Evolutionary conservation across 2,797 vertebrate species (phyloP).

Genomic region (Glossophaga mutica): DNA sequence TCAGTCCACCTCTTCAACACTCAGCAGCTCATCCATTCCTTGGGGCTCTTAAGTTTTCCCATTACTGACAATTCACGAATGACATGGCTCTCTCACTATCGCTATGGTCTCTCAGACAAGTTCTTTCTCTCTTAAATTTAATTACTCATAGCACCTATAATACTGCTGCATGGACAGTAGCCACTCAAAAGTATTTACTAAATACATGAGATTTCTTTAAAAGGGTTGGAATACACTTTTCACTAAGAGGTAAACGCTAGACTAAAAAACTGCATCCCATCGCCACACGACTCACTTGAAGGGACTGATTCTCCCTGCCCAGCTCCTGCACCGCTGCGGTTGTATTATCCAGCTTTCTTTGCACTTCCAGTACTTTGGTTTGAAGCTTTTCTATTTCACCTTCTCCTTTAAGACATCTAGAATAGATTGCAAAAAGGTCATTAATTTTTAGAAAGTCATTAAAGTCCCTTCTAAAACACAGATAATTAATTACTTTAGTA

Average conservation of each 20-base stretch:
- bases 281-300: constrained; percentile 87
- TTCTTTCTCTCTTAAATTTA: not conserved
- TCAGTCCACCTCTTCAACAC: not conserved
- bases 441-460: constrained; percentile 7
- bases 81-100: not conserved
- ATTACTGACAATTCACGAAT: not conserved
- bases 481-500: not conserved
- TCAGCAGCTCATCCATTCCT: not conserved
- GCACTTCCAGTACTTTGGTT: constrained; percentile 91
- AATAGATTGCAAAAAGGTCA: constrained; percentile 18
- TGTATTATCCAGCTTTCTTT: constrained; percentile 96
- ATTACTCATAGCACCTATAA: not conserved
- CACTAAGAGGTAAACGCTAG: not conserved
- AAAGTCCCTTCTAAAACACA: not conserved
- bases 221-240: not conserved
- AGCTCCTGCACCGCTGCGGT: constrained; percentile 98
- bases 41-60: not conserved
- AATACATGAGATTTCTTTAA: not conserved
- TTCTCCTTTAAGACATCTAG: constrained; percentile 95
- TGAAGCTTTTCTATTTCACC: constrained; percentile 98
- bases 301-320: constrained; percentile 96
- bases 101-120: not conserved
- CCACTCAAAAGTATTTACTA: not conserved
- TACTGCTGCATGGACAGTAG: not conserved
- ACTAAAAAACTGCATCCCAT: no score